Base-by-base conservation (phyloP, 2,888 invertebrate species). In the Sericinus montela region DNA sequence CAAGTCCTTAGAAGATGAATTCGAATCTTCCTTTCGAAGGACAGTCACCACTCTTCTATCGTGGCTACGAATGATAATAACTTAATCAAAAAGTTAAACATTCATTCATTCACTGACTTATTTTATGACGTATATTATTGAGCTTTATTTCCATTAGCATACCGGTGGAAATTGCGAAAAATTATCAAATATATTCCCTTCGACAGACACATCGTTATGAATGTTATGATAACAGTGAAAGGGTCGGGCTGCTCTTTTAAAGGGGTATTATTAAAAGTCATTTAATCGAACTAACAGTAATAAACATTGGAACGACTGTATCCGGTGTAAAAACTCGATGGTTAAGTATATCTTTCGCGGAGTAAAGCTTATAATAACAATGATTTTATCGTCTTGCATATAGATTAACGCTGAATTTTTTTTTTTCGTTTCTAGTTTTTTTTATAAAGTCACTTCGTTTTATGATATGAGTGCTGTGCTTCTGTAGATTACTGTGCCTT, bases 231-330 rank as follows among this genome's bases (percentile, higher is more conserved):
- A 49, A 49, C 49, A 49, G 39, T 14, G 44, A 35, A 49, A 29
- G 44, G 49, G 44, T 28, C 43, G 44, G 49, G 32, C 28, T 49
- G 32, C 38, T 43, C 48, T 48, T 48, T 39, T 13, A 44, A 40
- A 44, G 44, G 49, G 44, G 44, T 43, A 35, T 44, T 44, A 49
- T 49, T 49, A 49, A 49, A 44, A 49, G 28, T 39, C 44, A 49
- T 49, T 49, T 49, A 44, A 44, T 43, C 11, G 39, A 34, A 35
- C n/a, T 30, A 43, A 32, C 42, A 39, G 39, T 40, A 35, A 49
- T 49, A 49, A 49, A 49, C 36, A 28, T 14, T 3, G 39, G 39
- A 48, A 48, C 37, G 35, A 16, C 23, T 43, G 29, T 40, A 45
- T 14, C 35, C 40, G 44, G 19, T 34, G 39, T 32, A 34, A 38